Evolutionary conservation across 1,140 invertebrate genomes (phyloP).

Genomic region (Metopolophium dirhodum): DNA sequence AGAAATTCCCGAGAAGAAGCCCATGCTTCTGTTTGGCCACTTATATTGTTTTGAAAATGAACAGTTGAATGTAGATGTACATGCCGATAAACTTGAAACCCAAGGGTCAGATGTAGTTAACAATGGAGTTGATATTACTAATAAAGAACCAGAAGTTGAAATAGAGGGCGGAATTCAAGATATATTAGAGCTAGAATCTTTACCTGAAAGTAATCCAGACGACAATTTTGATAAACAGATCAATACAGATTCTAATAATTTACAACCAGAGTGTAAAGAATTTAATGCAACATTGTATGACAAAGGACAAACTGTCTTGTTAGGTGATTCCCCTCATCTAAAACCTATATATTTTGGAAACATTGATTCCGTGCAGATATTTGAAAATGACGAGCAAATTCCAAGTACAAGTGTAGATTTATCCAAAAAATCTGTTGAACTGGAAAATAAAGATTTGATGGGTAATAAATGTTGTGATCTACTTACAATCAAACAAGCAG

Average conservation of each 20-base stretch:
- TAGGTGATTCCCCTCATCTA: not conserved
- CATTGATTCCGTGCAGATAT: not conserved
- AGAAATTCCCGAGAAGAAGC: not conserved
- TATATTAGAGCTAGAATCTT: slow-evolving; percentile 38
- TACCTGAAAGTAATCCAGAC: slow-evolving; percentile 40
- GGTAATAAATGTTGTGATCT: not conserved
- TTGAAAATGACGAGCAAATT: not conserved
- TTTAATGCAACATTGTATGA: too few relatives aligned
- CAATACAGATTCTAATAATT: not conserved
- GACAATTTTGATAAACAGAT: not conserved
- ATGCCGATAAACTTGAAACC: not conserved
- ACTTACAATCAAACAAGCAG: not conserved
- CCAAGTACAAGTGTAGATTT: not conserved
- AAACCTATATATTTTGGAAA: not conserved
- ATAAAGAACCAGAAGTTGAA: not conserved
- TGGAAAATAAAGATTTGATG: not conserved
- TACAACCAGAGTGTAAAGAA: not conserved
- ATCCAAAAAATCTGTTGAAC: not conserved
- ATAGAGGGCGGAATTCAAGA: slow-evolving; percentile 14
- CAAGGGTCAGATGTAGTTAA: not conserved
- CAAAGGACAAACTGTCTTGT: not conserved
- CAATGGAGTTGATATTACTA: not conserved
- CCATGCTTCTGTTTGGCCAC: slow-evolving; percentile 33
- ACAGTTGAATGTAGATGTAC: not conserved
- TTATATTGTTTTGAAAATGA: slow-evolving; percentile 34